phyloP scores from a whole-genome alignment of 2,797 vertebrate genomes.

The Sebastes goodei region DNA sequence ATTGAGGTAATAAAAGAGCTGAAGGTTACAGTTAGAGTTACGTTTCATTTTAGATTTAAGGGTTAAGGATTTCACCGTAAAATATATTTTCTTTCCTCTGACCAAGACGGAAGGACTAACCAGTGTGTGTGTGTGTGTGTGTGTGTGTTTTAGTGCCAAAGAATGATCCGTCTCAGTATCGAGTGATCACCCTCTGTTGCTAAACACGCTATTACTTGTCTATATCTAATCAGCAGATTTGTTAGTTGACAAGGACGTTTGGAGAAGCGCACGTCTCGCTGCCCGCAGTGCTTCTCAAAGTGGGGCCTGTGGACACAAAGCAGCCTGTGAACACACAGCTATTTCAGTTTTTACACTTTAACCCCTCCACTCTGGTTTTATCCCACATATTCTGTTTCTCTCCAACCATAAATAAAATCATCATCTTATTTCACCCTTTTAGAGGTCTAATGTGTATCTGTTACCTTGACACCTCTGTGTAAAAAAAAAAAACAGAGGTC shows the following conservation, averaged over 20 bases:
- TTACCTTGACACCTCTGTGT: constrained; percentile 14
- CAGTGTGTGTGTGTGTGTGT: background rate
- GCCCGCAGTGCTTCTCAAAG: constrained; percentile 2
- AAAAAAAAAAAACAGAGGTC: constrained; percentile 1
- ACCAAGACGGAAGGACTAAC: constrained; percentile 8
- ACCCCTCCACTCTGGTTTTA: background rate
- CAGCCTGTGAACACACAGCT: constrained; percentile 2
- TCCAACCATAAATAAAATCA: constrained; percentile 9
- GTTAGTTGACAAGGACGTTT: constrained; percentile 34
- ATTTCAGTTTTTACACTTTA: constrained; percentile 23
- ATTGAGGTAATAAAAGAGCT: background rate
- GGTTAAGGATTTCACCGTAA: constrained; percentile 7
- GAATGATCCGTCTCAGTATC: constrained; percentile 28
- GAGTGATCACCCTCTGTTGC: constrained; percentile 37
- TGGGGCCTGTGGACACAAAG: constrained; percentile 22
- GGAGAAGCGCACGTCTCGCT: constrained; percentile 10
- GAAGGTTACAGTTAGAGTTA: background rate
- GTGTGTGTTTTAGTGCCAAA: constrained; percentile 31
- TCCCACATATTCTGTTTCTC: constrained; percentile 1
- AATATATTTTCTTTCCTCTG: constrained; percentile 1
- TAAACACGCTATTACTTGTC: constrained; percentile 47
- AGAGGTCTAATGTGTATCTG: background rate
- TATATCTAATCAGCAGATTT: constrained; percentile 48
- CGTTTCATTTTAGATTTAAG: constrained; percentile 15
- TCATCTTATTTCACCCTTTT: constrained; percentile 1